A percentile compares a stretch with the other conserved stretches of the same genome.
Conservation (phyloP, 2,797 vertebrate species). For the Hypotaenidia philippensis region DNA sequence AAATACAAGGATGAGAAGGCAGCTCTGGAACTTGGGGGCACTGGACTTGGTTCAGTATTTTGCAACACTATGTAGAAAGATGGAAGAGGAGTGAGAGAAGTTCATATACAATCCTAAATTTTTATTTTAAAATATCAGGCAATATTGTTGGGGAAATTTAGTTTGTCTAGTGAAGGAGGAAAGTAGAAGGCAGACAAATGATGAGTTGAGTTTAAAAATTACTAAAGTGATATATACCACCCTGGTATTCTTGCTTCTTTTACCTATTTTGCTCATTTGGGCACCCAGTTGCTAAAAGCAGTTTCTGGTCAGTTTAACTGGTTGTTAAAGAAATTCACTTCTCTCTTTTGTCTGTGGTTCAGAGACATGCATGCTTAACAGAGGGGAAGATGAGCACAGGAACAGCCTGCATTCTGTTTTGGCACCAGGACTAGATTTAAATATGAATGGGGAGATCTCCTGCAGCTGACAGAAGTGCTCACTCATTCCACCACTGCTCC, state of each 20-base stretch:
- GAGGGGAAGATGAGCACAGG: neutral
- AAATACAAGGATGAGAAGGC: neutral
- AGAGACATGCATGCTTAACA: neutral
- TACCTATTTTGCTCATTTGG: neutral
- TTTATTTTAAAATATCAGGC: neutral
- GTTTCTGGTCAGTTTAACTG: neutral
- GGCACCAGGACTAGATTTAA: slow-evolving; percentile 49
- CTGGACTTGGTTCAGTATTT: neutral
- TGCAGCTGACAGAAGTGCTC: slow-evolving; percentile 64
- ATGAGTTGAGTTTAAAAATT: neutral
- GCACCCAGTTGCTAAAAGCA: neutral
- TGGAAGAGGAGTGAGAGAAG: neutral
- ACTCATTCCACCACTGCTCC: slow-evolving; percentile 23
- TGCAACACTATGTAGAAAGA: neutral
- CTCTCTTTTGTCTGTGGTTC: neutral
- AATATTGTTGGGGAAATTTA: neutral
- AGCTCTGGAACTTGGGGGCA: neutral
- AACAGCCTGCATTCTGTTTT: slow-evolving; percentile 1
- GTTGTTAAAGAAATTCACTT: accelerated
- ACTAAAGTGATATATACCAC: neutral
- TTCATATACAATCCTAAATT: neutral
- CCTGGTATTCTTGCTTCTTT: neutral
- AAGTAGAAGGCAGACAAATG: neutral
- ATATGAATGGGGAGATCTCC: slow-evolving; percentile 62
- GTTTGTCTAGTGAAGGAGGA: neutral